Conservation (phyloP, 2,888 invertebrate genomes). For the Oeneis ivallda region DNA sequence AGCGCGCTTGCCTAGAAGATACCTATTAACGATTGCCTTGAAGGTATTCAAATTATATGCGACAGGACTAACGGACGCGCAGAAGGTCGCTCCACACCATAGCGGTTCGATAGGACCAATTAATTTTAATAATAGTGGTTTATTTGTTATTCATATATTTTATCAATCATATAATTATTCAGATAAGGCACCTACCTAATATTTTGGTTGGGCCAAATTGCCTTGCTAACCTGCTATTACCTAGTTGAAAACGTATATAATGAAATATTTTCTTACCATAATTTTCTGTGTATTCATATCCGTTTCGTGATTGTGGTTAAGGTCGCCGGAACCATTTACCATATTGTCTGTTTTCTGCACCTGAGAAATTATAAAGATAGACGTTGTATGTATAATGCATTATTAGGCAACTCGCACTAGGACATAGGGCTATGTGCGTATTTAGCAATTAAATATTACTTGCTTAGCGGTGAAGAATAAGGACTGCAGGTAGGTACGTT, state of each 20-base stretch:
- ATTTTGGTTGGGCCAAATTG: background rate
- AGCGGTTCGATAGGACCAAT: background rate
- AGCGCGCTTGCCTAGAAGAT: too few relatives aligned
- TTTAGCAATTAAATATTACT: too few relatives aligned
- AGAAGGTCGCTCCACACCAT: too few relatives aligned
- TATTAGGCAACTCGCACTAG: too few relatives aligned
- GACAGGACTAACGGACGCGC: too few relatives aligned
- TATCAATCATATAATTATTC: background rate
- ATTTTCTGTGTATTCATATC: constrained; percentile 54
- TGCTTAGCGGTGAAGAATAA: too few relatives aligned
- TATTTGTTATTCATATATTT: background rate
- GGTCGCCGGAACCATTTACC: constrained; percentile 71
- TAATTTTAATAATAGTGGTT: background rate
- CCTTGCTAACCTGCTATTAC: background rate
- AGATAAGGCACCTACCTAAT: background rate
- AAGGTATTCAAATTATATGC: too few relatives aligned
- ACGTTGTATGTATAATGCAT: too few relatives aligned
- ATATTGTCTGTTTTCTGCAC: constrained; percentile 64
- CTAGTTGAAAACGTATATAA: background rate
- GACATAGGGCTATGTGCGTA: too few relatives aligned
- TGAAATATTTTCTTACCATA: constrained; percentile 43
- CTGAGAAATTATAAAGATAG: constrained; percentile 29
- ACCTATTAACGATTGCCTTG: too few relatives aligned
- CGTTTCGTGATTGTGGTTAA: constrained; percentile 72
- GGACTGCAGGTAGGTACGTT: too few relatives aligned